Evolutionary conservation across 2,113 vertebrate species (phyloP).

Genomic region (Entomyzon cyanotis): DNA sequence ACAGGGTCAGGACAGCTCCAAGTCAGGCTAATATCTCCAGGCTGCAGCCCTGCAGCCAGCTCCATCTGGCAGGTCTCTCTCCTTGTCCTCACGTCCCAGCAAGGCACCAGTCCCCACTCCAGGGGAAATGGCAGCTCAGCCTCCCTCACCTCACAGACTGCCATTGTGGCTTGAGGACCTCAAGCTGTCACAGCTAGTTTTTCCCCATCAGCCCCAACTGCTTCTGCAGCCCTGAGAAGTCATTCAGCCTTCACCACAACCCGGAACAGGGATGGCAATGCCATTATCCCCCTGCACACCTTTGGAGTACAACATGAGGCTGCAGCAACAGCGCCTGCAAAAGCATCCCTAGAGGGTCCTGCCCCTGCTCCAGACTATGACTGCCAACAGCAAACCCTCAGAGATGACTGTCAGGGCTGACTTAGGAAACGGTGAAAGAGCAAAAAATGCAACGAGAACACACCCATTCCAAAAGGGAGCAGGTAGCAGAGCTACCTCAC

Average conservation of each 20-base stretch:
- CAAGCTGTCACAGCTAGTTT: background rate
- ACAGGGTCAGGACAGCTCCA: background rate
- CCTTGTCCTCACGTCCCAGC: background rate
- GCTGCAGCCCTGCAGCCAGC: background rate
- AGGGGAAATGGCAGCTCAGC: background rate
- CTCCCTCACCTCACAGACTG: background rate
- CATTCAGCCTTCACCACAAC: background rate
- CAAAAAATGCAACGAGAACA: background rate
- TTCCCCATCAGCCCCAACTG: background rate
- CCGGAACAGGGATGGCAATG: background rate
- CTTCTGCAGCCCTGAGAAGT: background rate
- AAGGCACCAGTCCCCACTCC: background rate
- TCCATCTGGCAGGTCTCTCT: background rate
- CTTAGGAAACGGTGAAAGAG: background rate
- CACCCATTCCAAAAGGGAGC: background rate
- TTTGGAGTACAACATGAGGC: background rate
- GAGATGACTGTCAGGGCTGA: background rate
- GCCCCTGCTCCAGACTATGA: accelerated
- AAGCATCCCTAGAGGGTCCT: background rate
- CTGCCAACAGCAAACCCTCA: background rate
- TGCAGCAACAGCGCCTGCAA: background rate
- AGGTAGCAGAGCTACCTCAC: background rate
- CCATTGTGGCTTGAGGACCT: background rate
- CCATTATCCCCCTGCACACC: accelerated
- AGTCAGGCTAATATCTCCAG: accelerated